Evolutionary conservation across 1,140 invertebrate genomes (phyloP).

Genomic region (Mesaphorura yosii): DNA sequence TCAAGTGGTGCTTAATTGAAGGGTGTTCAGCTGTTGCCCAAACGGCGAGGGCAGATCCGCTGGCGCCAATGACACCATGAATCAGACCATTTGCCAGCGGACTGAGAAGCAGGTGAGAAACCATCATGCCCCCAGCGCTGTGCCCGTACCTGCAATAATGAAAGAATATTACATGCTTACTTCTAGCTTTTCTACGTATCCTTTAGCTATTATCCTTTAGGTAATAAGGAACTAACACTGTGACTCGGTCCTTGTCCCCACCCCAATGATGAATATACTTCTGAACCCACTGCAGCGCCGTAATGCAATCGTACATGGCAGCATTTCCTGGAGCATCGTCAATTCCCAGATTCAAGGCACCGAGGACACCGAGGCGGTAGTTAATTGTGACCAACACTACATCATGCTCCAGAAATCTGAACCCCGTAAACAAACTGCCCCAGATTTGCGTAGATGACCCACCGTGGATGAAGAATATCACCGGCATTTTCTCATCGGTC

Average conservation of each 20-base stretch:
- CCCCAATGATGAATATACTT: slow-evolving; percentile 15
- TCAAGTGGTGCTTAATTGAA: slow-evolving; percentile 14
- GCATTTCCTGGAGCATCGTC: slow-evolving; percentile 26
- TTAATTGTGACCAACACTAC: slow-evolving; percentile 16
- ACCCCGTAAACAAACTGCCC: slow-evolving; percentile 10
- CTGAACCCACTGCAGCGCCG: slow-evolving; percentile 17
- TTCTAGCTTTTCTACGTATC: too few relatives aligned
- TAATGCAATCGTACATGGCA: slow-evolving; percentile 16
- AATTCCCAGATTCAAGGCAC: slow-evolving; percentile 16
- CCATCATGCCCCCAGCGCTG: slow-evolving; percentile 15
- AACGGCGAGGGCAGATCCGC: slow-evolving; percentile 8
- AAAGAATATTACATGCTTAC: too few relatives aligned
- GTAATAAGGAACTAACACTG: too few relatives aligned
- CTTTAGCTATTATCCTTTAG: too few relatives aligned
- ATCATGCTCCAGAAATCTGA: slow-evolving; percentile 7
- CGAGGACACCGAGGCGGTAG: slow-evolving; percentile 1
- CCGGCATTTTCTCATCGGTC: neutral
- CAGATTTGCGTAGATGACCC: slow-evolving; percentile 2
- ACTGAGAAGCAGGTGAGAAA: slow-evolving; percentile 13
- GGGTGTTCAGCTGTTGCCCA: slow-evolving; percentile 18
- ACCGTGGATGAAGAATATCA: slow-evolving; percentile 16
- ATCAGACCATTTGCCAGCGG: slow-evolving; percentile 14
- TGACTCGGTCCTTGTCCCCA: slow-evolving; percentile 11
- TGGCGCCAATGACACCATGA: slow-evolving; percentile 8
- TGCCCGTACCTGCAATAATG: too few relatives aligned